Conservation (phyloP, 2,888 invertebrate species). For the Harpalus rufipes region DNA sequence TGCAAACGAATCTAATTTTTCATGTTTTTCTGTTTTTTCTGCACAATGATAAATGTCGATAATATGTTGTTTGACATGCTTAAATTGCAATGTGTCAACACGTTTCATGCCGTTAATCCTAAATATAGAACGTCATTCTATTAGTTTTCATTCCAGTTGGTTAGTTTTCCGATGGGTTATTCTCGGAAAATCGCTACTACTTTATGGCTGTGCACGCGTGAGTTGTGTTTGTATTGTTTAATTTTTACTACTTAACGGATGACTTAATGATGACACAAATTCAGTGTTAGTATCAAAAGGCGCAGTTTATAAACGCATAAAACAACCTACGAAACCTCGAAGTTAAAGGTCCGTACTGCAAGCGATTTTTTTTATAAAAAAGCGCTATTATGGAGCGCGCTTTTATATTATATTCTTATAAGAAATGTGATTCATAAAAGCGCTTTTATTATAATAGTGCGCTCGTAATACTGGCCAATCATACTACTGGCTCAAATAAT, state of each 20-base stretch:
- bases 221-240: constrained; percentile 22
- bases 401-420: too few relatives aligned
- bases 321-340: too few relatives aligned
- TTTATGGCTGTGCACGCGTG: constrained; percentile 10
- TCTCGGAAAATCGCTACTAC: constrained; percentile 6
- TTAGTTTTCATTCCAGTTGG: constrained; percentile 21
- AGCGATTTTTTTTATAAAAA: too few relatives aligned
- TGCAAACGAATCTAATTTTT: constrained; percentile 19
- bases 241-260: constrained; percentile 22
- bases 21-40: constrained; percentile 20
- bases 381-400: too few relatives aligned
- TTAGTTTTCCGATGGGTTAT: constrained; percentile 8
- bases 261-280: constrained; percentile 38
- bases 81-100: constrained; percentile 15
- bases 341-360: too few relatives aligned
- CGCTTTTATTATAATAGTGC: too few relatives aligned
- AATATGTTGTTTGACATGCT: neutral
- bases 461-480: too few relatives aligned
- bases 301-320: too few relatives aligned
- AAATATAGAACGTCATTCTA: constrained; percentile 30
- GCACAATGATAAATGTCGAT: constrained; percentile 1
- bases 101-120: constrained; percentile 17
- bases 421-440: too few relatives aligned
- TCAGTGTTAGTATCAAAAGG: neutral
- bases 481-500: too few relatives aligned